Evolutionary conservation across 1,140 invertebrate species (phyloP), one percentile per base, ranked within the genome.

Genomic region (Trachelipus rathkii): DNA sequence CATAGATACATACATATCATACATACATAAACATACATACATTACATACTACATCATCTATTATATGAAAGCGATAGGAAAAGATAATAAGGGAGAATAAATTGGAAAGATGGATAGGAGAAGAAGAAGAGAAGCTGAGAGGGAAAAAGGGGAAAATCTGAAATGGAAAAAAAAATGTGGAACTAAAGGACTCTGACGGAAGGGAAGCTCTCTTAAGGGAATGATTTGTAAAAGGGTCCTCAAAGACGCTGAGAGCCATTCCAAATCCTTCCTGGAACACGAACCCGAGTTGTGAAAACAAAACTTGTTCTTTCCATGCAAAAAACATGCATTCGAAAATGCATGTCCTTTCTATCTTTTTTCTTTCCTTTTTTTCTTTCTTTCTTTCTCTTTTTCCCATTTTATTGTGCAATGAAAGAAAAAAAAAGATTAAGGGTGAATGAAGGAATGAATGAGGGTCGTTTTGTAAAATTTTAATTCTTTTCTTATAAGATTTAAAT

Each of bases 201-300:
- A 60, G 50, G 50, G 50, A 60, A 60, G 50, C 11, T 60, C 50
- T 60, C n/a, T n/a, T n/a, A 19, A 60, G 19, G 50, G 50, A 60
- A 60, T 15, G 50, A 19, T 60, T 19, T 60, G 11, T 60, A 60
- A 15, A 60, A 60, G 19, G 1, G 9, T 8, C 19, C 19, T 60
- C 8, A 60, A 60, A 60, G 50, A 60, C 50, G 50, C 19, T 60
- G 50, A 60, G 50, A 60, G 50, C 11, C 19, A 60, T 2, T n/a
- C 50, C 50, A 60, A 60, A 60, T 60, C 50, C 19, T 60, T 60
- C 8, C 50, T 60, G 50, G 2, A 8, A 60, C 50, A 60, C 50
- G 50, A 13, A 3, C 50, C 50, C n/a, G n/a, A 60, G 50, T 60
- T 60, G 50, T 60, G 19, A 60, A 60, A 60, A 60, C 50, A 60